Evolutionary conservation across 2,888 invertebrate genomes (phyloP).

Genomic region (Buathra laborator): DNA sequence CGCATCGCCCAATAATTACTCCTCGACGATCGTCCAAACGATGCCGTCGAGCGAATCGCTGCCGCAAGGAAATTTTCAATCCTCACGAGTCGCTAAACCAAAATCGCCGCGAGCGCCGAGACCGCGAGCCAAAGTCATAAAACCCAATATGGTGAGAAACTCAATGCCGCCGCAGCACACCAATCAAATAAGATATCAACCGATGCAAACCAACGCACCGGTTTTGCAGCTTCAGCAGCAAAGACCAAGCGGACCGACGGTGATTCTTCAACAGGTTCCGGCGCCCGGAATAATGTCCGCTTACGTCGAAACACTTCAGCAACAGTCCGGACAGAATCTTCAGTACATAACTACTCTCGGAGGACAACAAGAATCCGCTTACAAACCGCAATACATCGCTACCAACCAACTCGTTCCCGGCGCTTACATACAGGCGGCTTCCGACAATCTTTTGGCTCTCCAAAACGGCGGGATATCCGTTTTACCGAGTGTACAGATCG

Average conservation of each 20-base stretch:
- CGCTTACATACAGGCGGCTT: constrained; percentile 82
- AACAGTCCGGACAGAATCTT: constrained; percentile 90
- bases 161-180: constrained; percentile 73
- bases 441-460: constrained; percentile 81
- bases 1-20: constrained; percentile 12
- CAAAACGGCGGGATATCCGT: constrained; percentile 83
- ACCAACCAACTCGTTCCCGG: constrained; percentile 82
- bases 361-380: constrained; percentile 85
- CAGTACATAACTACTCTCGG: constrained; percentile 92
- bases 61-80: constrained; percentile 70
- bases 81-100: constrained; percentile 74
- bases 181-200: constrained; percentile 76
- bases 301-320: constrained; percentile 90
- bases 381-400: constrained; percentile 82
- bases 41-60: constrained; percentile 68
- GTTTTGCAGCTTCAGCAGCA: constrained; percentile 88
- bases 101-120: constrained; percentile 77
- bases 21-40: constrained; percentile 66
- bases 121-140: constrained; percentile 77
- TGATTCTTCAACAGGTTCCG: constrained; percentile 90
- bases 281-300: constrained; percentile 88
- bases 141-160: constrained; percentile 77
- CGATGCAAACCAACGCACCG: constrained; percentile 85
- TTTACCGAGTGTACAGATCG: constrained; percentile 81
- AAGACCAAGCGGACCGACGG: constrained; percentile 87